Conservation (phyloP, 2,113 vertebrate species). For the Rhinolophus ferrumequinum region DNA sequence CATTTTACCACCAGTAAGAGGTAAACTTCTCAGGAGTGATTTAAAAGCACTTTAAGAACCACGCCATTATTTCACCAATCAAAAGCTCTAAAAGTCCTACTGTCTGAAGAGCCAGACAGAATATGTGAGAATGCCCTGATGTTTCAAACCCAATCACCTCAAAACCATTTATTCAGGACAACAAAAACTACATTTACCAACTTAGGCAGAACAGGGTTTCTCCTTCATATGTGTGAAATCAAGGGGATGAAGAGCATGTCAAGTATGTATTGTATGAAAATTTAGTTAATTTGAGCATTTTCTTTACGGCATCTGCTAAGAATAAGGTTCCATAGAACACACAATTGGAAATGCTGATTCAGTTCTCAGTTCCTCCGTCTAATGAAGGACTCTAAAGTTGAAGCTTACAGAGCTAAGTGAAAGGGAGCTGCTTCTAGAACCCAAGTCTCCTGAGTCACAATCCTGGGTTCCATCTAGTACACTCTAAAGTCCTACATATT, state of each 20-base stretch:
- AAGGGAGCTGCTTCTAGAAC: not conserved
- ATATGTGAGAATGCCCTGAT: not conserved
- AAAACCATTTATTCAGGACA: not conserved
- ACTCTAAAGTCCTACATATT: not conserved
- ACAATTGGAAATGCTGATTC: not conserved
- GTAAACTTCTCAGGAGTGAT: not conserved
- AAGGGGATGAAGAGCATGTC: not conserved
- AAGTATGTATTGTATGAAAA: too few species aligned
- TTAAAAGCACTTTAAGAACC: conserved; percentile 27
- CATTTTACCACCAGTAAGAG: not conserved
- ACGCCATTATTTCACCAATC: not conserved
- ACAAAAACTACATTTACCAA: not conserved
- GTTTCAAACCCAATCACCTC: not conserved
- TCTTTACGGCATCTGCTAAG: not conserved
- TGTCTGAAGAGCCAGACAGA: not conserved
- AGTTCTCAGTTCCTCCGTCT: not conserved
- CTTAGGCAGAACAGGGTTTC: not conserved
- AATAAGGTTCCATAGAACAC: not conserved
- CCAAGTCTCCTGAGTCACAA: not conserved
- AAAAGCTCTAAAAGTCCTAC: not conserved
- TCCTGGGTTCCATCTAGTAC: not conserved
- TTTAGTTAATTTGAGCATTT: too few species aligned
- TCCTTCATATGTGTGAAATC: not conserved
- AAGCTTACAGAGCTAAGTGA: not conserved
- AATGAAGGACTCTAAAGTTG: not conserved